phyloP scores from a whole-genome alignment of 2,797 vertebrate genomes.

The Graptemys geographica region DNA sequence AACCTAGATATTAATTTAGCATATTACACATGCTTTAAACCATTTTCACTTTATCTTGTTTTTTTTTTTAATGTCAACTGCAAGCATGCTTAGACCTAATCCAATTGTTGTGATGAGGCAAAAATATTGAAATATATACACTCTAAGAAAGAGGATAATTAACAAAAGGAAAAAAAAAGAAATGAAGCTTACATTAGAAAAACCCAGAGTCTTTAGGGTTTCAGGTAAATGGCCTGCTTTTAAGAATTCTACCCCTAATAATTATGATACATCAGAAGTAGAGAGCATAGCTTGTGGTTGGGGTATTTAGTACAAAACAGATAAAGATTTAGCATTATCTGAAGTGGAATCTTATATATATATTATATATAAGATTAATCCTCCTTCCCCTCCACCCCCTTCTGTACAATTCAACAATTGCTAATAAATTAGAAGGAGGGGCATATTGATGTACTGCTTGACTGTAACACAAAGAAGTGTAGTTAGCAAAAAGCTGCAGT shows the following conservation, averaged over 20 bases:
- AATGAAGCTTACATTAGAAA: conserved; percentile 30
- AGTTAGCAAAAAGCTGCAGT: conserved; percentile 95
- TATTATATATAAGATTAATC: conserved; percentile 75
- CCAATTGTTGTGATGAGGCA: conserved; percentile 8
- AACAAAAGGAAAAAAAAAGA: conserved; percentile 33
- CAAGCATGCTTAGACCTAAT: conserved; percentile 2
- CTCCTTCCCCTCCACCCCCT: conserved; percentile 55
- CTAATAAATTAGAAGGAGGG: conserved; percentile 95
- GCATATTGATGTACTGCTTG: conserved; percentile 94
- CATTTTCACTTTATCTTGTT: neutral
- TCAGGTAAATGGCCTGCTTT: conserved; percentile 44
- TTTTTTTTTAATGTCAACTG: conserved; percentile 21
- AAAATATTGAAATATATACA: neutral
- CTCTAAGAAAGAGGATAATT: conserved; percentile 3
- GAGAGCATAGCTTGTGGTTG: conserved; percentile 35
- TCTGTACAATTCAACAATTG: conserved; percentile 91
- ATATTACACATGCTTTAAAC: conserved; percentile 15
- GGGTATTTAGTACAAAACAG: conserved; percentile 59
- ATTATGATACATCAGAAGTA: conserved; percentile 59
- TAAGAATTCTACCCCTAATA: conserved; percentile 63
- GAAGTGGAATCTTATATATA: conserved; percentile 47
- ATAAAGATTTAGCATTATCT: conserved; percentile 76
- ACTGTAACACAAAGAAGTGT: conserved; percentile 96
- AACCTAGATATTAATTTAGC: conserved; percentile 32
- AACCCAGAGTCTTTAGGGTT: conserved; percentile 52